A percentile compares a stretch with the other conserved stretches of the same genome.
These are phyloP conservation scores for Lucifuga dentata DNA, from an alignment of 2,113 vertebrate species.

Conservation along the genomic window DNA sequence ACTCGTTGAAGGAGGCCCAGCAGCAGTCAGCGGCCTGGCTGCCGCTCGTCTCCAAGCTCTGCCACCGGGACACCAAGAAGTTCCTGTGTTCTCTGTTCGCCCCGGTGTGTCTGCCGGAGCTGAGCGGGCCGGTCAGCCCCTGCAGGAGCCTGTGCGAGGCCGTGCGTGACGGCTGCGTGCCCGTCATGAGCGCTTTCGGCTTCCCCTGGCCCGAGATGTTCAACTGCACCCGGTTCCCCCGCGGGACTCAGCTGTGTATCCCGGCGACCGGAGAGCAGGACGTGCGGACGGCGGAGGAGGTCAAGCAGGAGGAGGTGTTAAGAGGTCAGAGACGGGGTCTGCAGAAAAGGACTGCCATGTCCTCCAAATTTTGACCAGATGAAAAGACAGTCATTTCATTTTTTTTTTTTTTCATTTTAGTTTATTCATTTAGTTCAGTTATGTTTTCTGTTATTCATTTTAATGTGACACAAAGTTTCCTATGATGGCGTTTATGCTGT, in stretches of 20 bases:
- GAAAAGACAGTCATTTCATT: too few species aligned
- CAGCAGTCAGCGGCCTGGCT: slow-evolving; percentile 86
- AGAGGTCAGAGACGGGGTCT: slow-evolving; percentile 63
- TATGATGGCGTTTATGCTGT: too few species aligned
- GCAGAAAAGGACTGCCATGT: too few species aligned
- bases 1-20: slow-evolving; percentile 81
- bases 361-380: too few species aligned
- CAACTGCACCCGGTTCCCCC: slow-evolving; percentile 84
- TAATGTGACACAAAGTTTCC: too few species aligned
- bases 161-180: slow-evolving; percentile 83
- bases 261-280: slow-evolving; percentile 66
- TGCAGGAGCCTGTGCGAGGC: slow-evolving; percentile 82
- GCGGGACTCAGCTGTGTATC: slow-evolving; percentile 82
- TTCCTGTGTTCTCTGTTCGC: slow-evolving; percentile 88
- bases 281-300: slow-evolving; percentile 42
- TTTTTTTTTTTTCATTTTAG: too few species aligned
- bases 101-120: slow-evolving; percentile 82
- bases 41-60: slow-evolving; percentile 83
- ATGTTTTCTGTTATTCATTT: too few species aligned
- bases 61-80: slow-evolving; percentile 85
- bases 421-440: too few species aligned
- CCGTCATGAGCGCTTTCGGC: slow-evolving; percentile 87
- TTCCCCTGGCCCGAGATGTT: slow-evolving; percentile 88
- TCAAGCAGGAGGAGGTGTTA: slow-evolving; percentile 49
- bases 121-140: slow-evolving; percentile 77